Base-by-base conservation (phyloP, 2,888 invertebrate species). In the Eristalinus aeneus region DNA sequence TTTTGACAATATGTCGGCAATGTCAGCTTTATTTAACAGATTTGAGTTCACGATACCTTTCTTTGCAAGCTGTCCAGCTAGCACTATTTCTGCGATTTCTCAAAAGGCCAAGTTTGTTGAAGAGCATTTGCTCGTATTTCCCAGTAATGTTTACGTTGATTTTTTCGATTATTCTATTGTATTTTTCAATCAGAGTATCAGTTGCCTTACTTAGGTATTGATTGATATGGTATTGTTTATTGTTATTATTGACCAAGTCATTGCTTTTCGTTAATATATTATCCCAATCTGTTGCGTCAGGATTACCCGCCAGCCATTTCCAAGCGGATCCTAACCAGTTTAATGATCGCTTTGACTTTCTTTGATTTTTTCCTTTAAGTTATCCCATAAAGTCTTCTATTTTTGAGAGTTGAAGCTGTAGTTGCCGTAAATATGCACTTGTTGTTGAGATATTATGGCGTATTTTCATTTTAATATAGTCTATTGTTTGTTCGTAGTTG, bases 1-100 rank as follows among this genome's bases (percentile, higher is more conserved):
- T 39, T 39, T 39, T 39, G 39, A 39, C 39, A n/a, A 4, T 39
- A 39, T 39, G 39, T 88, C 83, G 2, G 22, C 58, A n/a, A 88
- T 86, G 12, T 82, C 75, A 12, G 32, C 75, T 54, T 78, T 85
- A 16, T 81, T 84, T 53, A 84, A 32, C 63, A 88, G 67, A n/a
- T 31, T 63, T 0, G 81, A 74, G 46, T 84, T 61, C 0, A 78
- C 78, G 11, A 88, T 79, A 58, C 83, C 61, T 61, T 46, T 75
- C 32, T 77, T 80, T 11, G 69, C 73, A 10, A 82, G 60, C 64
- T 79, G 64, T 56, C 53, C 16, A 34, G 80, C 80, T 69, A 80
- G 65, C 10, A 83, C 83, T 46, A 80, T 79, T 74, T 74, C 36
- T 22, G 58, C 36, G 58, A 53, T 36, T 67, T 61, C 65, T 27